Evolutionary conservation across 2,888 invertebrate species (phyloP).

Genomic region (Polietes domitor): DNA sequence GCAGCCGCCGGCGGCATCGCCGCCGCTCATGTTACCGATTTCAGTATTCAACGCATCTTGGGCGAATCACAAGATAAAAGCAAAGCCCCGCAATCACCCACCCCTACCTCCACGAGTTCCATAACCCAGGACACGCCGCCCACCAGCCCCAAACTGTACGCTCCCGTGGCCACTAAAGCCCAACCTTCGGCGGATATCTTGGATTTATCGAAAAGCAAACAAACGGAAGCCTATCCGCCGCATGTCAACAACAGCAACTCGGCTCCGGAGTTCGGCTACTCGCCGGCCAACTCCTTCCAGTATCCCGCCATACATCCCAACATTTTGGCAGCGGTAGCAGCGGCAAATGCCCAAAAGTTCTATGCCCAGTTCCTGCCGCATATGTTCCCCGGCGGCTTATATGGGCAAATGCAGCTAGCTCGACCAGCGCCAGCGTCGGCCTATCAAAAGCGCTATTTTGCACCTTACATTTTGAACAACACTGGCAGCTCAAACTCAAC

Average conservation of each 20-base stretch:
- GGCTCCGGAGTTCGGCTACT: conserved; percentile 32
- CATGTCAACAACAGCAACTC: neutral
- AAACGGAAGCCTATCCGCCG: conserved; percentile 39
- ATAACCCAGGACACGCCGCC: conserved; percentile 55
- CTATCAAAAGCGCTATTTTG: conserved; percentile 75
- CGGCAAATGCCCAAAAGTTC: conserved; percentile 77
- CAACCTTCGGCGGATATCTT: conserved; percentile 53
- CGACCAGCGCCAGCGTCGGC: conserved; percentile 67
- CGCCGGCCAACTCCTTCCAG: neutral
- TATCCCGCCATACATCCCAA: conserved; percentile 70
- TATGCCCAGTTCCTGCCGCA: conserved; percentile 78
- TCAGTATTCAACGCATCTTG: conserved; percentile 78
- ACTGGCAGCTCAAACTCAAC: neutral
- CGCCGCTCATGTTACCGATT: conserved; percentile 76
- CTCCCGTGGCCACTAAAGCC: conserved; percentile 52
- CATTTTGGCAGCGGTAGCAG: conserved; percentile 73
- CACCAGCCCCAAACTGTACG: conserved; percentile 54
- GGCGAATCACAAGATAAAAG: conserved; percentile 31
- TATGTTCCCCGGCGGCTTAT: conserved; percentile 73
- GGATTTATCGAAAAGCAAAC: conserved; percentile 76
- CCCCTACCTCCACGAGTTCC: conserved; percentile 12
- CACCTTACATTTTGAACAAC: conserved; percentile 72
- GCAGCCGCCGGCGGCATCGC: too few species aligned
- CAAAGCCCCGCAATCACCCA: neutral
- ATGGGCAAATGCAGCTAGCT: neutral